Conservation (phyloP, 2,888 invertebrate genomes). For the Amphimallon solstitiale region DNA sequence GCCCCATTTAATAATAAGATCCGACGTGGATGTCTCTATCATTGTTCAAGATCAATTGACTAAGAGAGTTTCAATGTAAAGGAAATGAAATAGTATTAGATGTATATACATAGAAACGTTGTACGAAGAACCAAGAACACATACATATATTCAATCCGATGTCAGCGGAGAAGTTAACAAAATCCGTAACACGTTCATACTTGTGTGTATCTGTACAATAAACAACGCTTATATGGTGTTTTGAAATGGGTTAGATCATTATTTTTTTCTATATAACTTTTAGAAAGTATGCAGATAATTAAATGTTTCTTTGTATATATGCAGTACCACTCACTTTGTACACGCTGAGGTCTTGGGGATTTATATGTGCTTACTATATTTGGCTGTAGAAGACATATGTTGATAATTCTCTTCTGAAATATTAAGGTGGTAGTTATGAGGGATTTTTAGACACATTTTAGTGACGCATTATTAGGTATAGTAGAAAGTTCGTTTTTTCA, state of each 20-base stretch:
- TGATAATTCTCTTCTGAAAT: constrained; percentile 19
- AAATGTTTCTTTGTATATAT: constrained; percentile 52
- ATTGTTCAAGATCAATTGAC: constrained; percentile 34
- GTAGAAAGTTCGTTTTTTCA: constrained; percentile 26
- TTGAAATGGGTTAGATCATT: constrained; percentile 42
- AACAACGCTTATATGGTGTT: constrained; percentile 29
- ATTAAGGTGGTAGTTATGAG: constrained; percentile 8
- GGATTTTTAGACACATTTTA: background rate
- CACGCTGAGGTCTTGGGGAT: constrained; percentile 27
- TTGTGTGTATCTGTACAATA: constrained; percentile 20
- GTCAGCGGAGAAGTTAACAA: constrained; percentile 26
- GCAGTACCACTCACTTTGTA: constrained; percentile 26
- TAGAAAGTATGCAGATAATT: constrained; percentile 56
- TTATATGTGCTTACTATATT: constrained; percentile 32
- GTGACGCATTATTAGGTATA: background rate
- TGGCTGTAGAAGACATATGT: constrained; percentile 26
- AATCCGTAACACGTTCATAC: constrained; percentile 31
- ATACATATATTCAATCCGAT: constrained; percentile 29
- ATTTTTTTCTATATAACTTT: constrained; percentile 49
- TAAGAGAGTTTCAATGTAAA: constrained; percentile 38
- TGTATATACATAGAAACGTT: constrained; percentile 16
- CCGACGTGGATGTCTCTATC: constrained; percentile 38
- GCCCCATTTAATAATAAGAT: constrained; percentile 37
- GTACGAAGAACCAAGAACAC: constrained; percentile 8
- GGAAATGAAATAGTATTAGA: constrained; percentile 32